Conservation (phyloP, 1,140 invertebrate species). For the Laodelphax striatellus region DNA sequence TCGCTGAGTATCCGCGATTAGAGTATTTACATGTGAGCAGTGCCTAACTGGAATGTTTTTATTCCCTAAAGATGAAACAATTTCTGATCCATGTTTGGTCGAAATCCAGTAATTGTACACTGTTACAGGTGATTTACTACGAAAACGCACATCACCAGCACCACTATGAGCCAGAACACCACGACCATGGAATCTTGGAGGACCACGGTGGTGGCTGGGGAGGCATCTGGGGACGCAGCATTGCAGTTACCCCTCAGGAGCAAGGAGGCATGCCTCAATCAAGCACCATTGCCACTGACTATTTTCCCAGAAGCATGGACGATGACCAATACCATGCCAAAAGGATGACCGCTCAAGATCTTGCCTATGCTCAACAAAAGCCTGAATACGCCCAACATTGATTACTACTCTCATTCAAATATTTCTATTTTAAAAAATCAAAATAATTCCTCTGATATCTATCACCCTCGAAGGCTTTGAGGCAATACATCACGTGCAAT, state of each 20-base stretch:
- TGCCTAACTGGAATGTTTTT: too few relatives aligned
- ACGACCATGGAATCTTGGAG: conserved; percentile 22
- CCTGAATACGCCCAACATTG: not conserved
- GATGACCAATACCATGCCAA: not conserved
- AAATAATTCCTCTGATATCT: too few relatives aligned
- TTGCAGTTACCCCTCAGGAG: conserved; percentile 12
- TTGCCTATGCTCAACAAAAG: not conserved
- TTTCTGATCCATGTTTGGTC: too few relatives aligned
- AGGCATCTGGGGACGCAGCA: conserved; percentile 24
- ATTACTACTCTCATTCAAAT: too few relatives aligned
- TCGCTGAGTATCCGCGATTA: too few relatives aligned
- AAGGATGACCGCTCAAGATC: not conserved
- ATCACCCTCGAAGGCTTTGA: too few relatives aligned
- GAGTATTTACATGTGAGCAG: too few relatives aligned
- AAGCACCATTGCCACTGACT: not conserved
- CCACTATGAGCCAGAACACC: conserved; percentile 24
- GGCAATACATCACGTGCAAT: too few relatives aligned
- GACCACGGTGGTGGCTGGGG: conserved; percentile 19
- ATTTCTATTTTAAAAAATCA: too few relatives aligned
- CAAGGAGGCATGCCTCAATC: not conserved
- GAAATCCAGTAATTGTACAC: too few relatives aligned
- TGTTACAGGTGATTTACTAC: conserved; percentile 23
- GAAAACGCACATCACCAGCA: conserved; percentile 27
- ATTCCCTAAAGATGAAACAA: too few relatives aligned
- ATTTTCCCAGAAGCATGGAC: not conserved